Base-by-base conservation (phyloP, 2,113 vertebrate species). In the Passerina amoena region DNA sequence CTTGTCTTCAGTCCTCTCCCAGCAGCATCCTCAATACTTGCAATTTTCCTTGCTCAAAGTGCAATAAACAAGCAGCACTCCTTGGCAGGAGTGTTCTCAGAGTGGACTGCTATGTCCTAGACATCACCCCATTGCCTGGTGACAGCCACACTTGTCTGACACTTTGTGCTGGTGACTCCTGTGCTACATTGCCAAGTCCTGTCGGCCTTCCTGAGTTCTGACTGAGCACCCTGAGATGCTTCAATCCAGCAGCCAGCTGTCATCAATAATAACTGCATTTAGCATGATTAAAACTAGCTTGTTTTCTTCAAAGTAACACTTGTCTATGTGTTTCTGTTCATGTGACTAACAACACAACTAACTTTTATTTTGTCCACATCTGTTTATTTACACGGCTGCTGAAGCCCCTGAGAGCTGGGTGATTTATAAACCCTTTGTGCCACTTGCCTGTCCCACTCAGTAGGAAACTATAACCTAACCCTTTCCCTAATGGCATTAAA, bases 381-480 rank as follows among this genome's bases (percentile, higher is more conserved):
- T 56, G 18, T 68, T 56, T n/a, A 48, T 71, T 81, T 50, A 45
- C 35, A 69, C 1, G 45, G 42, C 51, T 94, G 20, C 44, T 85
- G 84, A 65, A 75, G 35, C 25, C 25, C 33, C 37, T 60, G 31
- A 2, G 12, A 91, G 6, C 76, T 86, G 72, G n/a, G 33, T 92
- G 77, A 94, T 97, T 97, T 96, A 72, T 95, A 96, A 97, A 75
- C 57, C 82, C 93, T 77, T 69, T 86, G 72, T 83, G 73, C 57
- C 87, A 82, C 30, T 96, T 92, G 65, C 65, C 77, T 95, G 21
- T 92, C 70, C 72, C 64, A 86, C 92, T 90, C 59, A 85, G 69
- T 69, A 83, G 79, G 82, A 94, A 85, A 94, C 82, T 81, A 61
- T 83, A 96, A 93, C 68, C 86, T 66, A 68, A 94, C 22, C 70